Percentiles rank a stretch among this genome's conserved stretches.
Evolutionary conservation across 1,140 invertebrate species (phyloP).

Genomic region (Drosophila pruinosa): DNA sequence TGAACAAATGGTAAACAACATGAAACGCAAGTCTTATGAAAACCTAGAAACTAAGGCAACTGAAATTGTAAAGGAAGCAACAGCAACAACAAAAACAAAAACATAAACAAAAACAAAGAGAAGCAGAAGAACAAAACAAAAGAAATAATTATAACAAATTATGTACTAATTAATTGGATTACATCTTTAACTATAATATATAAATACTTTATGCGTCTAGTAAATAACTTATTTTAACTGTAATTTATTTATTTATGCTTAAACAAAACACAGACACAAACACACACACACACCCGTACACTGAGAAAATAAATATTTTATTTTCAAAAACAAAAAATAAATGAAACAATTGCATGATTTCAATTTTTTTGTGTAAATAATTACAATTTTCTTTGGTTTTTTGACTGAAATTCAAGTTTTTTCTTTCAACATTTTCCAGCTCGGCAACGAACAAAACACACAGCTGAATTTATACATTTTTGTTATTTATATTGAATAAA

Average conservation of each 20-base stretch:
- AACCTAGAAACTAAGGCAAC: conserved; percentile 70
- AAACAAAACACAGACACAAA: conserved; percentile 18
- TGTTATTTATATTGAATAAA: neutral
- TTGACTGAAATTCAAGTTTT: neutral
- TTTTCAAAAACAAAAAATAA: conserved; percentile 22
- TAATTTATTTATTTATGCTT: conserved; percentile 60
- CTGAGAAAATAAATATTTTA: conserved; percentile 40
- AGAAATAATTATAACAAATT: conserved; percentile 4
- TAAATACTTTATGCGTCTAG: conserved; percentile 21
- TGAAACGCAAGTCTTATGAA: conserved; percentile 82
- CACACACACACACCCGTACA: conserved; percentile 18
- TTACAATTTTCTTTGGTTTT: conserved; percentile 3
- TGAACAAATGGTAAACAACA: conserved; percentile 65
- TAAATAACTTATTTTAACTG: conserved; percentile 17
- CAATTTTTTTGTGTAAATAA: conserved; percentile 9
- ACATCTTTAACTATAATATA: conserved; percentile 33
- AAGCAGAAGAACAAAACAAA: conserved; percentile 9
- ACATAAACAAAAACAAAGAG: conserved; percentile 1
- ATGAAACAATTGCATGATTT: conserved; percentile 10
- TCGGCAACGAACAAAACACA: neutral
- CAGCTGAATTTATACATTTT: neutral
- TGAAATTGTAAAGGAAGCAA: conserved; percentile 63
- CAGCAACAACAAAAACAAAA: conserved; percentile 14
- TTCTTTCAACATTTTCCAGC: conserved; percentile 1
- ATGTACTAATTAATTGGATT: conserved; percentile 41